phyloP scores from a whole-genome alignment of 2,113 vertebrate species.

The Columba livia region DNA sequence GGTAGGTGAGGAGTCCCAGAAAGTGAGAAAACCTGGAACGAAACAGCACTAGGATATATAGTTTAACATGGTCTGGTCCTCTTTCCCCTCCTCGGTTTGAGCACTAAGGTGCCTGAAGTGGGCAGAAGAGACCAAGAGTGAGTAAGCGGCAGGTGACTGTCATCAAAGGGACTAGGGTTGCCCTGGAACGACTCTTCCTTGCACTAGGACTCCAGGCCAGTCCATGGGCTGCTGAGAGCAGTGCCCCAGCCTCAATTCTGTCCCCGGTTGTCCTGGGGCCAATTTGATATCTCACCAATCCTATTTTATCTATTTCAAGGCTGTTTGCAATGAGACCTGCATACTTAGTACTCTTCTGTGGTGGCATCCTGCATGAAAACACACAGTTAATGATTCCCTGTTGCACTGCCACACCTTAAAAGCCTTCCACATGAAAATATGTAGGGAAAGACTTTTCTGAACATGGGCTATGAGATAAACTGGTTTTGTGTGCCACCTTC shows the following conservation, averaged over 20 bases:
- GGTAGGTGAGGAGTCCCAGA: neutral
- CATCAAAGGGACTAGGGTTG: neutral
- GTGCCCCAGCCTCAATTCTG: neutral
- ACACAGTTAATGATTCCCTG: neutral
- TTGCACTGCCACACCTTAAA: neutral
- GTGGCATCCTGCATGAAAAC: neutral
- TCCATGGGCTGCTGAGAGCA: neutral
- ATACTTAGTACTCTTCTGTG: neutral
- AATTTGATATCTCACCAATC: neutral
- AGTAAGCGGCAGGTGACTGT: neutral
- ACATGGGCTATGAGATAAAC: neutral
- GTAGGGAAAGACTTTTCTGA: neutral
- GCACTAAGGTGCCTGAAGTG: neutral
- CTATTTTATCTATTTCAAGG: neutral
- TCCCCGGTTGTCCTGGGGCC: neutral
- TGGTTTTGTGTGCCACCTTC: neutral
- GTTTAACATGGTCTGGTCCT: neutral
- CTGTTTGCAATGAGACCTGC: neutral
- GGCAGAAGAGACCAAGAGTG: neutral
- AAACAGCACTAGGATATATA: neutral
- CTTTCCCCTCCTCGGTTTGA: neutral
- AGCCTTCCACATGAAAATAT: neutral
- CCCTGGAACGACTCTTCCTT: neutral
- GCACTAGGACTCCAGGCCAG: neutral
- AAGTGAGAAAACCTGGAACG: neutral